These are phyloP conservation scores for Oedothorax gibbosus DNA, from an alignment of 1,140 invertebrate species.

Conservation along the genomic window DNA sequence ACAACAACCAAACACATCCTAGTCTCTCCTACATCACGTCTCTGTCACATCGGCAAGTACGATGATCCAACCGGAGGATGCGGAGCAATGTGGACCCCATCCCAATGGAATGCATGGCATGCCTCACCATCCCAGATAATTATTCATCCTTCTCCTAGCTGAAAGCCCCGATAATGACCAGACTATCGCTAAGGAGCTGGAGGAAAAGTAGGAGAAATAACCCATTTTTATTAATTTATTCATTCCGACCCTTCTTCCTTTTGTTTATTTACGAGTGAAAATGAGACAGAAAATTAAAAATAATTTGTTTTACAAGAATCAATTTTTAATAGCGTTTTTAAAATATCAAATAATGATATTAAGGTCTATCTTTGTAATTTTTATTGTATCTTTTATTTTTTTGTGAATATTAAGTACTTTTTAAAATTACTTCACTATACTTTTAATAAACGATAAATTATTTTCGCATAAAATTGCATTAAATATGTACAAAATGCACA, in stretches of 20 bases:
- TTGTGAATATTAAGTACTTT: too few relatives aligned
- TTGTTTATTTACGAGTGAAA: too few relatives aligned
- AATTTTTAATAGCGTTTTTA: too few relatives aligned
- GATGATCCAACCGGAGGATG: conserved; percentile 21
- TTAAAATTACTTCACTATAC: too few relatives aligned
- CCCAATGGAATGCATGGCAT: conserved; percentile 36
- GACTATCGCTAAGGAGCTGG: conserved; percentile 26
- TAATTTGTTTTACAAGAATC: too few relatives aligned
- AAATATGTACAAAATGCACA: too few relatives aligned
- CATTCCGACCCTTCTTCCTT: not conserved
- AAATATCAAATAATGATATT: too few relatives aligned
- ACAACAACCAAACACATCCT: conserved; percentile 26
- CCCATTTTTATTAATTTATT: conserved; percentile 11
- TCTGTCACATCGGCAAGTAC: conserved; percentile 49
- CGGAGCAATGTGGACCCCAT: conserved; percentile 2
- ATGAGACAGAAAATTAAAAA: too few relatives aligned
- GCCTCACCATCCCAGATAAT: conserved; percentile 50
- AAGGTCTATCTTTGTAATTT: too few relatives aligned
- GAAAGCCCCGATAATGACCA: conserved; percentile 54
- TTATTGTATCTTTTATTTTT: too few relatives aligned
- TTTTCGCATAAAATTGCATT: too few relatives aligned
- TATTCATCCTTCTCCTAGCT: conserved; percentile 50
- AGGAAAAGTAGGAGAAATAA: conserved; percentile 8
- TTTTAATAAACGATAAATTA: too few relatives aligned
- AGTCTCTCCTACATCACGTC: conserved; percentile 19